Conservation (phyloP, 2,888 invertebrate species). For the Iselma pallidipennis region DNA sequence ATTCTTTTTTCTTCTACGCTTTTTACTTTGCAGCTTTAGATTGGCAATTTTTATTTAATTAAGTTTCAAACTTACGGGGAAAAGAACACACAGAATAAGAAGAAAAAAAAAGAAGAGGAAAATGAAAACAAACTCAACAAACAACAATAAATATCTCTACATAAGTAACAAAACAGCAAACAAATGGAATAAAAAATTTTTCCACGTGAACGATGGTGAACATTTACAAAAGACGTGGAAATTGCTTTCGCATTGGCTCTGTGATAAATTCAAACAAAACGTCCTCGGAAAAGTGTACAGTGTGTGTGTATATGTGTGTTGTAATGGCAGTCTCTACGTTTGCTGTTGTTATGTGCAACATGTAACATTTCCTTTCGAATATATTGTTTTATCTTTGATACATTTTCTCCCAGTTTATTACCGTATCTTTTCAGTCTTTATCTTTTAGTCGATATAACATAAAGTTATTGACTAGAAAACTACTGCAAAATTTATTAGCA, state of each 20-base stretch:
- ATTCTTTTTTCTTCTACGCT: not conserved
- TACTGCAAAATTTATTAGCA: not conserved
- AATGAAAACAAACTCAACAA: not conserved
- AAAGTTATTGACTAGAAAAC: conserved; percentile 5
- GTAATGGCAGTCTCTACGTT: conserved; percentile 9
- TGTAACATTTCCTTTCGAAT: conserved; percentile 8
- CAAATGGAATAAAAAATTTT: not conserved
- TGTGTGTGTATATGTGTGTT: not conserved
- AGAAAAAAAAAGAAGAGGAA: no score
- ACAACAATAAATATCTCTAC: not conserved
- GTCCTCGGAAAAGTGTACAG: not conserved
- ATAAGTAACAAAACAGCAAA: not conserved
- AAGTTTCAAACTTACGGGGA: not conserved
- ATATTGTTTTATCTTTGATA: conserved; percentile 22
- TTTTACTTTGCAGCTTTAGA: not conserved
- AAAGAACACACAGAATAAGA: no score
- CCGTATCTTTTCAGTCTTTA: conserved; percentile 9
- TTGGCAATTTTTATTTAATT: not conserved
- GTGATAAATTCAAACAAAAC: not conserved
- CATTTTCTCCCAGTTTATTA: conserved; percentile 21
- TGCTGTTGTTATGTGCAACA: conserved; percentile 15
- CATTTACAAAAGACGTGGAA: not conserved
- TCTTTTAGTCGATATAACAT: not conserved
- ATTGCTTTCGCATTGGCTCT: not conserved
- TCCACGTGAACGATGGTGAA: not conserved